Base-by-base conservation (phyloP, 2,797 vertebrate genomes). In the Lates japonicus region DNA sequence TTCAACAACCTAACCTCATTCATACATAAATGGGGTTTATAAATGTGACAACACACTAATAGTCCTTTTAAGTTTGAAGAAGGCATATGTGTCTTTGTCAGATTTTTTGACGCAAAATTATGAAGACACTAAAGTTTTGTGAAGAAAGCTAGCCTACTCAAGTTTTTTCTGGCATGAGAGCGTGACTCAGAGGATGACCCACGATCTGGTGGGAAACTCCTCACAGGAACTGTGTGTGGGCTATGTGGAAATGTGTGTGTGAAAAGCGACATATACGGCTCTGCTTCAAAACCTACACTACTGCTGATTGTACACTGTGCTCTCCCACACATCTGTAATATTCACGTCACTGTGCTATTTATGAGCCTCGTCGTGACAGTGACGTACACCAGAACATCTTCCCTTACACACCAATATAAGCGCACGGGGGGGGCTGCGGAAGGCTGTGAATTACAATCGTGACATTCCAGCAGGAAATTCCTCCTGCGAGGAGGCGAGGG, bases 131-230 rank as follows among this genome's bases (percentile, higher is more conserved):
- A 1, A 13, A 61, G 39, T 42, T 71, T 58, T 16, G 42, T 61
- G 29, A 35, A 65, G 57, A 44, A 51, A 78, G 76, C 42, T 59
- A 65, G 70, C 79, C 81, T 77, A 78, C 80, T 83, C 75, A 70
- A 31, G 51, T 33, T 80, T 69, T 64, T 77, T 83, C 77, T 67
- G 41, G 51, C 52, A 77, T 77, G 44, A 76, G 83, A 78, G 41
- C 83, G 82, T 94, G 93, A 93, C 80, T 92, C 93, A 93, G 81
- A 87, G 73, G 80, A 92, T 92, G 92, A 90, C 88, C 87, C 52
- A 79, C 9, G 57, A 64, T 80, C 77, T 86, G 39, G 79, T 72
- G 83, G 81, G 87, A 90, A 90, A 86, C 70, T 88, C 78, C 71
- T 74, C 61, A 61, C 78, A 70, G 80, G 76, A 82, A 79, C 61